These are phyloP conservation scores for Branchipolynoe longqiensis DNA, from an alignment of 2,888 invertebrate genomes.

Conservation along the genomic window DNA sequence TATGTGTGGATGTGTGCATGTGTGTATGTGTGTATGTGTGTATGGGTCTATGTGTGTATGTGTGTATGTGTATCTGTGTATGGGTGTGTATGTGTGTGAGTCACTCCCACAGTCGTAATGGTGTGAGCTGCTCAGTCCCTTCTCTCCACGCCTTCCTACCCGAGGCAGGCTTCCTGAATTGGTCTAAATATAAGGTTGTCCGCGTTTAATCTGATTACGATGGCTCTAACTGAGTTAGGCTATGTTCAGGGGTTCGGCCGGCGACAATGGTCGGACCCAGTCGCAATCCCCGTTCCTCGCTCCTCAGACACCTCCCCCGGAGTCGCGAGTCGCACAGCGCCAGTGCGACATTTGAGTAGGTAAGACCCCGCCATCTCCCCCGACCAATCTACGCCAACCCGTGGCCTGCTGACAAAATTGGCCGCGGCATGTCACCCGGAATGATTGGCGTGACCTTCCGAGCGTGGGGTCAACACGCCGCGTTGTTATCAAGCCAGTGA, in stretches of 20 bases:
- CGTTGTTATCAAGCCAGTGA: constrained; percentile 37
- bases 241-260: constrained; percentile 8
- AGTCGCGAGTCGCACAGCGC: neutral
- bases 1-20: no score
- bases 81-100: neutral
- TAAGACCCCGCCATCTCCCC: neutral
- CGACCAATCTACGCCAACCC: neutral
- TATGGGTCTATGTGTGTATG: no score
- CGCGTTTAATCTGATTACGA: constrained; percentile 33
- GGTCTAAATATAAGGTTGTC: constrained; percentile 34
- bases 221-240: constrained; percentile 23
- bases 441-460: constrained; percentile 42
- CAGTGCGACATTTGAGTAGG: neutral
- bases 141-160: neutral
- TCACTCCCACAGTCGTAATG: neutral
- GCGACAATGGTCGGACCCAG: neutral
- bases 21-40: no score
- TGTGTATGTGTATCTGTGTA: no score
- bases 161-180: neutral
- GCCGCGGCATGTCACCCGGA: constrained; percentile 26
- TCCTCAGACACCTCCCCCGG: neutral
- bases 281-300: no score
- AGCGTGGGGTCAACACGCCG: neutral
- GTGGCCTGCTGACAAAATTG: constrained; percentile 36
- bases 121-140: constrained; percentile 15